Conservation (phyloP, 2,888 invertebrate species). For the Archips xylosteana region DNA sequence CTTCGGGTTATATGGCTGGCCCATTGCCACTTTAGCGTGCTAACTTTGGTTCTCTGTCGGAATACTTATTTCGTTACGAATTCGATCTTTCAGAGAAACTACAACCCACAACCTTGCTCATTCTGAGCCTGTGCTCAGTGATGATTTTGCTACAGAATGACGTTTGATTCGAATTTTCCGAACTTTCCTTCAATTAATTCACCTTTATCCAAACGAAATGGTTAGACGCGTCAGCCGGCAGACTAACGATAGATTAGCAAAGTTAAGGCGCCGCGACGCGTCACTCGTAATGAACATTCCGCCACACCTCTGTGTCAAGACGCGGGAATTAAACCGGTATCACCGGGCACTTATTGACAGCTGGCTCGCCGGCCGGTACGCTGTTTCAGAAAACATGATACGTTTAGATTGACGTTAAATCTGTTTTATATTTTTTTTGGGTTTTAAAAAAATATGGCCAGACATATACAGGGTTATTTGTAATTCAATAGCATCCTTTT, state of each 20-base stretch:
- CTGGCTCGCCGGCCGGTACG: conserved; percentile 49
- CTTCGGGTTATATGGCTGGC: no score
- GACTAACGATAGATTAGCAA: conserved; percentile 44
- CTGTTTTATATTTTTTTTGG: no score
- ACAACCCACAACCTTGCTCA: no score
- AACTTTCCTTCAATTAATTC: background rate
- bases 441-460: no score
- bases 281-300: conserved; percentile 81
- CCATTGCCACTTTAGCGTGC: no score
- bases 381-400: background rate
- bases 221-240: conserved; percentile 1
- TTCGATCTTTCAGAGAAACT: no score
- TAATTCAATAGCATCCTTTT: no score
- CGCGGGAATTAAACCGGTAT: conserved; percentile 76
- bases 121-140: no score
- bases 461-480: no score
- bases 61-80: no score
- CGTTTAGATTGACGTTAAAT: background rate
- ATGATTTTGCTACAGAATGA: no score
- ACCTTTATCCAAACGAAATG: conserved; percentile 6
- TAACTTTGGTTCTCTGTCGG: no score
- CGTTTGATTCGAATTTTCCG: background rate
- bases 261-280: conserved; percentile 51
- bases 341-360: conserved; percentile 75
- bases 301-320: conserved; percentile 70